Evolutionary conservation across 2,113 vertebrate genomes (phyloP).

Genomic region (Tachysurus vachellii): DNA sequence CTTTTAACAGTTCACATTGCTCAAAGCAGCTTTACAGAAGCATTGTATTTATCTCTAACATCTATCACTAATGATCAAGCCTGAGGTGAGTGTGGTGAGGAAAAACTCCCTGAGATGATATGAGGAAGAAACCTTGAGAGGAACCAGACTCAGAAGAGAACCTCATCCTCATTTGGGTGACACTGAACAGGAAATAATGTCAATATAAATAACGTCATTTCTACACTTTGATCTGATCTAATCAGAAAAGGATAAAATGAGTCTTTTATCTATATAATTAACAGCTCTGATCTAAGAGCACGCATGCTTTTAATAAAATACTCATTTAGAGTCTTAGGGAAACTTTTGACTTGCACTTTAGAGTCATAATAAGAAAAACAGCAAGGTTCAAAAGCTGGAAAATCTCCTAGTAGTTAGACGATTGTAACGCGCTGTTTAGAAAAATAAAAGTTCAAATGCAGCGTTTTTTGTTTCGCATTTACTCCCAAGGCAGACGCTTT

Average conservation of each 20-base stretch:
- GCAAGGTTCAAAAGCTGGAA: background rate
- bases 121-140: too few species aligned
- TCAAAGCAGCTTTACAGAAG: too few species aligned
- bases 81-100: too few species aligned
- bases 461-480: background rate
- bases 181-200: too few species aligned
- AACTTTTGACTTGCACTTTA: background rate
- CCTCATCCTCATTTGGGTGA: too few species aligned
- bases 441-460: background rate
- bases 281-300: background rate
- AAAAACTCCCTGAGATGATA: too few species aligned
- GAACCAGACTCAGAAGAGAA: too few species aligned
- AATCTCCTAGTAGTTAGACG: background rate
- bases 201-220: too few species aligned
- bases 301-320: background rate
- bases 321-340: background rate
- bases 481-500: background rate
- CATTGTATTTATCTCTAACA: too few species aligned
- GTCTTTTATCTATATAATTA: background rate
- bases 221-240: background rate
- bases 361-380: background rate
- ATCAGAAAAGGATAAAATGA: background rate
- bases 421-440: background rate
- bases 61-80: too few species aligned
- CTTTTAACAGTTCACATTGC: too few species aligned